Conservation (phyloP, 2,888 invertebrate genomes). For the Drepana falcataria region DNA sequence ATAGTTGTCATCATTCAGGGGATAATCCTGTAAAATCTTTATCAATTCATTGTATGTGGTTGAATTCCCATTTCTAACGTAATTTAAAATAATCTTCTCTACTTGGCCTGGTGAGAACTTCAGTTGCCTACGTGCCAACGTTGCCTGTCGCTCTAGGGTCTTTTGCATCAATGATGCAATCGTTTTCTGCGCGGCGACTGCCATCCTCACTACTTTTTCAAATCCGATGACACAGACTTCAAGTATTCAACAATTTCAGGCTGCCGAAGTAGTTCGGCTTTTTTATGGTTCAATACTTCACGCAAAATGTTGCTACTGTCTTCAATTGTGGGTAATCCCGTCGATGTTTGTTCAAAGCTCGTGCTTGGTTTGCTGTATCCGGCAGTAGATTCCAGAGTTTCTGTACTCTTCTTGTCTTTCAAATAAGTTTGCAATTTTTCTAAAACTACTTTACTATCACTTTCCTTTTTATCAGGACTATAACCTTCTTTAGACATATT, state of each 20-base stretch:
- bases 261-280: slow-evolving; percentile 64
- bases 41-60: slow-evolving; percentile 69
- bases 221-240: slow-evolving; percentile 57
- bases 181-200: slow-evolving; percentile 56
- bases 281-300: slow-evolving; percentile 70
- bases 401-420: slow-evolving; percentile 67
- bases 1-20: slow-evolving; percentile 63
- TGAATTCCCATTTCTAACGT: slow-evolving; percentile 49
- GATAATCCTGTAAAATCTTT: slow-evolving; percentile 60
- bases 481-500: slow-evolving; percentile 76
- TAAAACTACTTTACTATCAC: slow-evolving; percentile 69
- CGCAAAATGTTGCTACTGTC: slow-evolving; percentile 63
- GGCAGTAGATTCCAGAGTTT: slow-evolving; percentile 42
- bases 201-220: slow-evolving; percentile 63
- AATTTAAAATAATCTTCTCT: slow-evolving; percentile 58
- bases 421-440: slow-evolving; percentile 69
- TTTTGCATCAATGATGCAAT: slow-evolving; percentile 67
- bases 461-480: slow-evolving; percentile 69
- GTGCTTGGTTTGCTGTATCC: slow-evolving; percentile 61
- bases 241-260: slow-evolving; percentile 67
- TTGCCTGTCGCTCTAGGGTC: slow-evolving; percentile 59
- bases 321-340: slow-evolving; percentile 39
- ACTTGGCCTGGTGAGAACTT: slow-evolving; percentile 65
- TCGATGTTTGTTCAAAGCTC: slow-evolving; percentile 51
- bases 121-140: slow-evolving; percentile 56